These are phyloP conservation scores for Chloroclystis v-ata DNA, from an alignment of 2,888 invertebrate genomes.

Conservation along the genomic window DNA sequence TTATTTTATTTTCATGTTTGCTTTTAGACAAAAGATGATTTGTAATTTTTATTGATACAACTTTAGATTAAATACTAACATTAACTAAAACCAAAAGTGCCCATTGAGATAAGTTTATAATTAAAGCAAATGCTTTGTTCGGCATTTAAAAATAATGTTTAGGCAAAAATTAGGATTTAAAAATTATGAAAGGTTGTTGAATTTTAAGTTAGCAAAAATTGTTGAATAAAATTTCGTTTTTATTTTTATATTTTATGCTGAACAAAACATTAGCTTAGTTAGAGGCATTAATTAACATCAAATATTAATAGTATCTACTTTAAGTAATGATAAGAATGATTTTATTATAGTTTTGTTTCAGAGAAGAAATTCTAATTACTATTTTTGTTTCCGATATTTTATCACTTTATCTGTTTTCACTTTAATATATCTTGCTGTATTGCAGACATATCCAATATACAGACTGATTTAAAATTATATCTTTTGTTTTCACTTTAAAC, in stretches of 20 bases:
- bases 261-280: constrained; percentile 71
- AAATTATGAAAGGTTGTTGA: constrained; percentile 73
- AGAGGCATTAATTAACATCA: constrained; percentile 77
- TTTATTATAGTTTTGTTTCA: constrained; percentile 77
- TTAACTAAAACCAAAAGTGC: constrained; percentile 79
- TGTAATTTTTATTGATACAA: constrained; percentile 73
- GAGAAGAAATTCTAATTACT: constrained; percentile 76
- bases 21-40: constrained; percentile 72
- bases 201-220: constrained; percentile 74
- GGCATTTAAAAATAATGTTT: constrained; percentile 73
- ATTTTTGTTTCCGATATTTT: constrained; percentile 78
- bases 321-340: constrained; percentile 75
- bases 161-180: constrained; percentile 74
- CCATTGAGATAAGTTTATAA: constrained; percentile 78
- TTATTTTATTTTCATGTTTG: constrained; percentile 72
- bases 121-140: constrained; percentile 70
- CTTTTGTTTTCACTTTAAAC: constrained; percentile 40
- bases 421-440: constrained; percentile 78
- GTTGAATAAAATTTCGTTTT: constrained; percentile 67
- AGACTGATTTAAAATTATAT: constrained; percentile 71
- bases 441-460: constrained; percentile 80
- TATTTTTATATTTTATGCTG: constrained; percentile 65
- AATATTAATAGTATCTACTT: constrained; percentile 67
- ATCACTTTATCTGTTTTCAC: constrained; percentile 76
- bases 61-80: constrained; percentile 75